Evolutionary conservation across 2,888 invertebrate species (phyloP).

Genomic region (Noctua janthina): DNA sequence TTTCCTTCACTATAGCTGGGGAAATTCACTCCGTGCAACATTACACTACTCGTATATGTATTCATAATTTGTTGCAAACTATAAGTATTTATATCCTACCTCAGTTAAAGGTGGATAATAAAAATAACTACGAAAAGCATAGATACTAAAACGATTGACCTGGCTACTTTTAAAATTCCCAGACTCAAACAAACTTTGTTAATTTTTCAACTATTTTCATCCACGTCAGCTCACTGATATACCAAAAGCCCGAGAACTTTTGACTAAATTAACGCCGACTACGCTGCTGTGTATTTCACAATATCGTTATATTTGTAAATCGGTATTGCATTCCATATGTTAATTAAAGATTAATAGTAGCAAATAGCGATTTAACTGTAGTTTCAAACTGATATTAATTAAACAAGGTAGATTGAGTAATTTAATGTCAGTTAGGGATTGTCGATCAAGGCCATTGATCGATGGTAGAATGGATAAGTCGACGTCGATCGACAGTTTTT

Average conservation of each 20-base stretch:
- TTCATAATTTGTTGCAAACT: not conserved
- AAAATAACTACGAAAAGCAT: not conserved
- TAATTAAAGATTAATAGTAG: not conserved
- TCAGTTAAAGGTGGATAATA: not conserved
- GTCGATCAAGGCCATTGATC: no score
- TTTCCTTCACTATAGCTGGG: not conserved
- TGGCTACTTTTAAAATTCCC: constrained; percentile 7
- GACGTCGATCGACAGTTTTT: no score
- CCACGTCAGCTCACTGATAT: not conserved
- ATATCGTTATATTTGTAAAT: not conserved
- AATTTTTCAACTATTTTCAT: constrained; percentile 10
- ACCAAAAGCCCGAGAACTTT: not conserved
- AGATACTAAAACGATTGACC: not conserved
- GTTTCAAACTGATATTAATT: not conserved
- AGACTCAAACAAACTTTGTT: constrained; percentile 1
- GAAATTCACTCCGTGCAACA: not conserved
- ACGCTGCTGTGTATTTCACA: not conserved
- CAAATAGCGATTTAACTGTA: not conserved
- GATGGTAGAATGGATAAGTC: no score
- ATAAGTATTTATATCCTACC: not conserved
- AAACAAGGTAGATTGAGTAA: not conserved
- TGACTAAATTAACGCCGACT: not conserved
- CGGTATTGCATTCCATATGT: not conserved
- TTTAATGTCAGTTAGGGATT: not conserved
- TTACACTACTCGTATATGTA: constrained; percentile 4